Percentiles rank a stretch among this genome's conserved stretches.
Conservation (phyloP, 2,113 vertebrate species). For the Oreochromis spilurus region DNA sequence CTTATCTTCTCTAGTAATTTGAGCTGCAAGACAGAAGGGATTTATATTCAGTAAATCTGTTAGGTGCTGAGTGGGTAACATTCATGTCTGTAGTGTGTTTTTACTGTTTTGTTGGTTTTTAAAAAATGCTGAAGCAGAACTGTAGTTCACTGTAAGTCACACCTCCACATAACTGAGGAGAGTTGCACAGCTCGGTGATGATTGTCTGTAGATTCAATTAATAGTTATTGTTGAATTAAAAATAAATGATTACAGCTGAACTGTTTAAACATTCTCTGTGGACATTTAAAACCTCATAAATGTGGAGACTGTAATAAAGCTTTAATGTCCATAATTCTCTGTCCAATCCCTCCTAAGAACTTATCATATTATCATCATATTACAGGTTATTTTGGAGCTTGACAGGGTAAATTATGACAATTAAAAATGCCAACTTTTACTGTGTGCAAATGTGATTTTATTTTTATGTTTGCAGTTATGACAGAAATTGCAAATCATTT, state of each 20-base stretch:
- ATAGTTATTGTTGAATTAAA: background rate
- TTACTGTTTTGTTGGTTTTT: background rate
- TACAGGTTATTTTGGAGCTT: background rate
- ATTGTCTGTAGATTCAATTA: background rate
- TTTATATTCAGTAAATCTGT: background rate
- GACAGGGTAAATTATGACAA: background rate
- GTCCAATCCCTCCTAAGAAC: background rate
- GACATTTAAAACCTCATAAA: background rate
- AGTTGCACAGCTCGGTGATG: background rate
- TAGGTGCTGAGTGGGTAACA: background rate
- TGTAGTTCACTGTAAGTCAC: background rate
- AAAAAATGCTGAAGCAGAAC: background rate
- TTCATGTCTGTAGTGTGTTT: background rate
- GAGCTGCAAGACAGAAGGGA: slow-evolving; percentile 48
- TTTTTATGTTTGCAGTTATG: background rate
- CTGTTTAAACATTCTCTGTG: background rate
- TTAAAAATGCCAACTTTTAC: background rate
- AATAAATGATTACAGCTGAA: background rate
- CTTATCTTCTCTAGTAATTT: slow-evolving; percentile 63
- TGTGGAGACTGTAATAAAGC: background rate
- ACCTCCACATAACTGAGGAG: background rate
- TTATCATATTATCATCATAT: background rate
- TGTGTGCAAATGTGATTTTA: background rate
- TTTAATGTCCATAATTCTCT: background rate
- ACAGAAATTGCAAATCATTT: background rate